Evolutionary conservation across 2,797 vertebrate species (phyloP), one percentile per base, ranked within the genome.

Genomic region (Dallia pectoralis): DNA sequence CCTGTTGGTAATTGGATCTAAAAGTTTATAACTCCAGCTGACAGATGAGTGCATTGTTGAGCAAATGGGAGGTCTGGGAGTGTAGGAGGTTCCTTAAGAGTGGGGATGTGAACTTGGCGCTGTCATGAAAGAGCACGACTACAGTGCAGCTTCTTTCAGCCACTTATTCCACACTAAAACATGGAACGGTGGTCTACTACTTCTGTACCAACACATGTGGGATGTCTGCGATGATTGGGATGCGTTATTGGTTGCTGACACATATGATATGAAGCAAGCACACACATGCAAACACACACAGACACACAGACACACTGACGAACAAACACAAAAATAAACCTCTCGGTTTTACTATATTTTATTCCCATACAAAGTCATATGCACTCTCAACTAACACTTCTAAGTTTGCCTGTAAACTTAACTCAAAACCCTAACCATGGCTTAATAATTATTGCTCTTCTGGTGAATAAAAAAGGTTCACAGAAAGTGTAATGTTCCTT

Each of bases 1-100:
- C 89, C 89, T 92, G 85, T 89, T 79, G 74, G 90, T 92, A 92
- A 93, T 90, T 91, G 86, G 87, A 91, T 92, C 89, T 90, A 84
- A 88, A 86, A 89, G 86, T 93, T 92, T 89, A 88, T 86, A 85
- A 75, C 75, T 76, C 69, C 70, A 72, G 87, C 83, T 89, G 89
- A 93, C 80, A 88, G 89, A 92, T 71, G 81, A 89, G 85, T 79
- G 81, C 70, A 77, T 83, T 81, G 80, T 82, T 72, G 72, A 78
- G 65, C 74, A 68, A 77, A 73, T 77, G 72, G 74, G 78, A 87
- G 72, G 73, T 72, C 74, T 87, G 49, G 73, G 67, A 53, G 61
- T 33, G 70, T 70, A 67, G 73, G 72, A 73, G 70, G 74, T 71
- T 51, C 62, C 40, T 82, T 69, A 65, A 70, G 25, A 30, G 29